Evolutionary conservation across 1,140 invertebrate genomes (phyloP).

Genomic region (Drosophila sechellia): DNA sequence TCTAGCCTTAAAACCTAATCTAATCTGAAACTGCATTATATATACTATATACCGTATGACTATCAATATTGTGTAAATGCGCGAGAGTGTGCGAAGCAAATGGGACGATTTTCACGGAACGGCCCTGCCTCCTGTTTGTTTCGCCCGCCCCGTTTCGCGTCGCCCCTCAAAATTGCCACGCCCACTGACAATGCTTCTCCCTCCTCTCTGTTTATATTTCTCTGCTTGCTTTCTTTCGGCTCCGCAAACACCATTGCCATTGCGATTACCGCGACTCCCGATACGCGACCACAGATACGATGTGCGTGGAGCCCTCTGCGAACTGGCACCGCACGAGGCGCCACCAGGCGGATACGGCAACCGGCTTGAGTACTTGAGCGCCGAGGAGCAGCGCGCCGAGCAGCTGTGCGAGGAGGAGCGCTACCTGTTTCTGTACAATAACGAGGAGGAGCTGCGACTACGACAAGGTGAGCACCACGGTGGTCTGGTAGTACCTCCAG

Average conservation of each 20-base stretch:
- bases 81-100: slow-evolving; percentile 32
- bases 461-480: slow-evolving; percentile 89
- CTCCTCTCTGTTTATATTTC: slow-evolving; percentile 66
- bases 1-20: slow-evolving; percentile 54
- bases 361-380: slow-evolving; percentile 88
- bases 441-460: slow-evolving; percentile 93
- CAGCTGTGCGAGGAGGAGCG: slow-evolving; percentile 95
- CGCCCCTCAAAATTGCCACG: background rate
- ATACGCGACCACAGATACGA: slow-evolving; percentile 91
- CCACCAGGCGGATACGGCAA: slow-evolving; percentile 89
- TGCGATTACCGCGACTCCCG: background rate
- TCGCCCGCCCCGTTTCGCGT: slow-evolving; percentile 16
- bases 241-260: background rate
- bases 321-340: slow-evolving; percentile 90
- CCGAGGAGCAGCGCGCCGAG: slow-evolving; percentile 93
- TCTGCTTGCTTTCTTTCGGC: slow-evolving; percentile 71
- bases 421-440: slow-evolving; percentile 93
- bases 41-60: slow-evolving; percentile 24
- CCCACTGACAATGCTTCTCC: slow-evolving; percentile 60
- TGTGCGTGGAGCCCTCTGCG: slow-evolving; percentile 94
- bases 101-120: slow-evolving; percentile 5
- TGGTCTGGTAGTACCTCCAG: slow-evolving; percentile 1
- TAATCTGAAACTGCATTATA: slow-evolving; percentile 45
- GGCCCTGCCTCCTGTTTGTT: slow-evolving; percentile 8
- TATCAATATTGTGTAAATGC: slow-evolving; percentile 34